Percentiles rank a stretch among this genome's conserved stretches.
phyloP scores from a whole-genome alignment of 2,888 invertebrate genomes.

The Aspidiotus rigidus region DNA sequence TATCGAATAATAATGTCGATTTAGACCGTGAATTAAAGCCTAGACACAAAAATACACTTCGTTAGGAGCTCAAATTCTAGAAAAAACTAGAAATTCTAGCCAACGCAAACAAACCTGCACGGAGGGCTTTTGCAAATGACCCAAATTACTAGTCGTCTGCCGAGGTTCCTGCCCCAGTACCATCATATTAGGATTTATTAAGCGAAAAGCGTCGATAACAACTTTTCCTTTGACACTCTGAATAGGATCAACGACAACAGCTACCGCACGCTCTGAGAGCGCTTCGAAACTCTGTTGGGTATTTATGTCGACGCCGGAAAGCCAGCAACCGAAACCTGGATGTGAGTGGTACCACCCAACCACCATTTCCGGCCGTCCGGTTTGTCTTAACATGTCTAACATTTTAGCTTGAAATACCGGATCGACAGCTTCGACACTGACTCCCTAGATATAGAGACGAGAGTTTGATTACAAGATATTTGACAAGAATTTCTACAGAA shows the following conservation, averaged over 20 bases:
- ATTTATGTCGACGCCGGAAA: slow-evolving; percentile 98
- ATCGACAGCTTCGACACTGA: slow-evolving; percentile 98
- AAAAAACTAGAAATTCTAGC: too few species aligned
- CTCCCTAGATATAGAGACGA: slow-evolving; percentile 52
- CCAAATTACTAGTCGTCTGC: slow-evolving; percentile 97
- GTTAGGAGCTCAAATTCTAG: background rate
- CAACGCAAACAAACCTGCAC: slow-evolving; percentile 54
- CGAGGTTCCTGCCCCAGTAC: slow-evolving; percentile 96
- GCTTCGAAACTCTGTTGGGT: slow-evolving; percentile 99
- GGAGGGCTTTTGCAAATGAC: slow-evolving; percentile 96
- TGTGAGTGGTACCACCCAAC: slow-evolving; percentile 98
- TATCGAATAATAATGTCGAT: slow-evolving; percentile 98
- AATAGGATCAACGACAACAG: slow-evolving; percentile 98
- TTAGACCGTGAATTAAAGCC: slow-evolving; percentile 96
- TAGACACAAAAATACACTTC: slow-evolving; percentile 43
- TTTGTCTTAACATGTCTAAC: slow-evolving; percentile 75
- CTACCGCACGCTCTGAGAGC: slow-evolving; percentile 93
- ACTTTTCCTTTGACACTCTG: slow-evolving; percentile 99
- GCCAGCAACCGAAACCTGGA: slow-evolving; percentile 99
- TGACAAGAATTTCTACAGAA: background rate
- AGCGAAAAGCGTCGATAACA: slow-evolving; percentile 98
- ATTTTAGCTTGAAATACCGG: slow-evolving; percentile 97
- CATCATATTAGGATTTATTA: slow-evolving; percentile 99
- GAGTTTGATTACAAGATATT: slow-evolving; percentile 4
- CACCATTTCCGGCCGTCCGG: slow-evolving; percentile 98